Evolutionary conservation across 2,113 vertebrate genomes (phyloP).

Genomic region (Rhineura floridana): DNA sequence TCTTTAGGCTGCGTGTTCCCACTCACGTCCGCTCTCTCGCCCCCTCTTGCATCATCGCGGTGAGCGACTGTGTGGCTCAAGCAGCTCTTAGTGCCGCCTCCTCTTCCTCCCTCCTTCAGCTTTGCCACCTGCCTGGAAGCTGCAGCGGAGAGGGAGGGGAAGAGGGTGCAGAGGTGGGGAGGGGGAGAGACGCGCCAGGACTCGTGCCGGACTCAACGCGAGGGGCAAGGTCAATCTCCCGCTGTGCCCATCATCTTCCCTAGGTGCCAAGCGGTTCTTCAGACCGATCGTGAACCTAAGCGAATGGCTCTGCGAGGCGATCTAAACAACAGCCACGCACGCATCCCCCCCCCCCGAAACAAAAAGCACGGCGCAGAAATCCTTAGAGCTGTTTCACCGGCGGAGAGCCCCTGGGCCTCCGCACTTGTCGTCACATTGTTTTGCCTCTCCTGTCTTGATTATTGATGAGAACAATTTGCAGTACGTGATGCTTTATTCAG

Average conservation of each 20-base stretch:
- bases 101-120: background rate
- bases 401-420: conserved; percentile 12
- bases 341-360: background rate
- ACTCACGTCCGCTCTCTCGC: accelerated
- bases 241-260: accelerated
- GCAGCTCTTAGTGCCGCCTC: background rate
- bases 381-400: conserved; percentile 1
- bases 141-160: background rate
- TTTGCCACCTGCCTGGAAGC: background rate
- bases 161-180: background rate
- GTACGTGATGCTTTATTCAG: background rate
- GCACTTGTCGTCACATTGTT: conserved; percentile 17
- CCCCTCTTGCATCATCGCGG: background rate
- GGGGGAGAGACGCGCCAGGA: background rate
- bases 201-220: background rate
- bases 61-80: background rate
- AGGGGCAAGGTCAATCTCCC: background rate
- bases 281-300: background rate
- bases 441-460: conserved; percentile 23
- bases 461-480: conserved; percentile 57
- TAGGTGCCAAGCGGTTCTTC: background rate
- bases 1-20: background rate
- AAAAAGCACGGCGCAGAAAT: background rate
- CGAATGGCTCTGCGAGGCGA: background rate
- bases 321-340: too few relatives aligned